Conservation (phyloP, 2,797 vertebrate species). For the Takifugu ocellatus region DNA sequence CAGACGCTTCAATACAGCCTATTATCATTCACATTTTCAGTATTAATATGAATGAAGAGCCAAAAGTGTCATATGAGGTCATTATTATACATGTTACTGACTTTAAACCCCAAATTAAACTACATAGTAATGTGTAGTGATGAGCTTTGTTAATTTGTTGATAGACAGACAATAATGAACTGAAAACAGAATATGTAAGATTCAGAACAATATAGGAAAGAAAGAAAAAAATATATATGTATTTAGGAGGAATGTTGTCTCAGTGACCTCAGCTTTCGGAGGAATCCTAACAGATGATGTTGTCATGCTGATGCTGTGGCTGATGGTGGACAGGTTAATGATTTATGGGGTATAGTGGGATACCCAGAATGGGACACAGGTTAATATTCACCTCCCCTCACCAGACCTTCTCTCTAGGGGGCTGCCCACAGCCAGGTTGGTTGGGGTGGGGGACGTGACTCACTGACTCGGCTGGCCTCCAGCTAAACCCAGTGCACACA, state of each 20-base stretch:
- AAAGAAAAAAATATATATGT: too few species aligned
- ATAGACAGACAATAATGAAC: too few species aligned
- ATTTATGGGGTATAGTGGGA: conserved; percentile 76
- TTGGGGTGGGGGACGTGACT: conserved; percentile 26
- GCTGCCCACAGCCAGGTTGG: conserved; percentile 47
- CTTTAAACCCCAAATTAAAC: too few species aligned
- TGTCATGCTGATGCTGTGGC: conserved; percentile 70
- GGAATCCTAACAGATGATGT: conserved; percentile 70
- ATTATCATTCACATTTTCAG: conserved; percentile 9
- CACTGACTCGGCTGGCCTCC: conserved; percentile 55
- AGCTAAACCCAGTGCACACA: conserved; percentile 67
- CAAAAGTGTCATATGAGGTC: too few species aligned
- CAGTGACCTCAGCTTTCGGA: conserved; percentile 21
- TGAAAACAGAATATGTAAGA: too few species aligned
- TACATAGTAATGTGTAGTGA: too few species aligned
- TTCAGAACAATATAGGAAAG: too few species aligned
- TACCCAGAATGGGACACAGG: conserved; percentile 65
- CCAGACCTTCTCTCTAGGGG: conserved; percentile 57
- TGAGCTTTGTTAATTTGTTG: too few species aligned
- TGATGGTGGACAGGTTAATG: conserved; percentile 64
- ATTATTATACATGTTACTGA: too few species aligned
- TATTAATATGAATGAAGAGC: neutral
- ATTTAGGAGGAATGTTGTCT: too few species aligned
- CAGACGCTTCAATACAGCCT: conserved; percentile 9
- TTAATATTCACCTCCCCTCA: conserved; percentile 78